Evolutionary conservation across 2,888 invertebrate genomes (phyloP).

Genomic region (Agapostemon virescens): DNA sequence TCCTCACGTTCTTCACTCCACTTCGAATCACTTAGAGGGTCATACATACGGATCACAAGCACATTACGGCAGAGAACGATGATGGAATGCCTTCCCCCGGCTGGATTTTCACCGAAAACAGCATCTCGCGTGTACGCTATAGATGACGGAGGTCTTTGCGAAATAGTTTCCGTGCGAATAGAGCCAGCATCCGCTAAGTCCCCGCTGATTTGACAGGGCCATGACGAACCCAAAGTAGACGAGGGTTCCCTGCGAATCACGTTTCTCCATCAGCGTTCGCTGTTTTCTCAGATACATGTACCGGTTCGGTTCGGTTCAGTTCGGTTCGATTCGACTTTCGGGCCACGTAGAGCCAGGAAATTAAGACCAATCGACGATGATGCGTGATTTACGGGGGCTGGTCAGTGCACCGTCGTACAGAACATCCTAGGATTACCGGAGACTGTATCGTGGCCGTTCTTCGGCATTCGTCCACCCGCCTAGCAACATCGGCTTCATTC

Average conservation of each 20-base stretch:
- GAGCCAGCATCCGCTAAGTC: constrained; percentile 37
- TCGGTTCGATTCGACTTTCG: constrained; percentile 63
- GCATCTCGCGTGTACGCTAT: background rate
- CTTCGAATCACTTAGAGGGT: background rate
- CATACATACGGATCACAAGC: background rate
- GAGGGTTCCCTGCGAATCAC: constrained; percentile 30
- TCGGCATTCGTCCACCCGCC: constrained; percentile 1
- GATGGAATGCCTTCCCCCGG: background rate
- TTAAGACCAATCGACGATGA: constrained; percentile 74
- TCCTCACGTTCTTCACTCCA: background rate
- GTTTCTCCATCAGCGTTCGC: background rate
- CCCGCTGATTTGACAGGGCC: constrained; percentile 59
- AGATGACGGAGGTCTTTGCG: background rate
- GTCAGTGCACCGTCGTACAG: constrained; percentile 54
- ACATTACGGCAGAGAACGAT: background rate
- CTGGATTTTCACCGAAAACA: background rate
- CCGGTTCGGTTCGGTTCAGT: too few relatives aligned
- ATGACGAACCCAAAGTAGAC: constrained; percentile 37
- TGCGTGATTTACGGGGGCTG: constrained; percentile 69
- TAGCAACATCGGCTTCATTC: constrained; percentile 62
- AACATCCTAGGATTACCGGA: constrained; percentile 46
- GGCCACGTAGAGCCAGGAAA: constrained; percentile 71
- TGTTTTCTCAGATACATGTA: background rate
- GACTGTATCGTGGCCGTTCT: constrained; percentile 37
- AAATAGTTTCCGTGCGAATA: constrained; percentile 19